These are phyloP conservation scores for Hyperoplus immaculatus DNA, from an alignment of 2,797 vertebrate species.

Conservation along the genomic window DNA sequence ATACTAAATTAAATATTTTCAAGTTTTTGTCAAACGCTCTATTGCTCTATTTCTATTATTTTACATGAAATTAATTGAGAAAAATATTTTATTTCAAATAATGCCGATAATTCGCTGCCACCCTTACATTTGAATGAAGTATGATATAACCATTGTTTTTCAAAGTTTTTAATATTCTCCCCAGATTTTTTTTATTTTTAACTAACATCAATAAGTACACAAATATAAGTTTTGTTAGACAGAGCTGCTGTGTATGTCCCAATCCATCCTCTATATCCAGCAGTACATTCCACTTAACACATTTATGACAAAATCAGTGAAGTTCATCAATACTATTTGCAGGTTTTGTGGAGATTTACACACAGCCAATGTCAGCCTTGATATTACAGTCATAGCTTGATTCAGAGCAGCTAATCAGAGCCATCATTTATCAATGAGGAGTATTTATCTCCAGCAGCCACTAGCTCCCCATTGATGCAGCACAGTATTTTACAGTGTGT, in stretches of 20 bases:
- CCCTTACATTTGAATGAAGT: no score
- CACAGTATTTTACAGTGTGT: slow-evolving; percentile 63
- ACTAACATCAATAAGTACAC: not conserved
- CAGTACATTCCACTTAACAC: not conserved
- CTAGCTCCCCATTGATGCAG: slow-evolving; percentile 68
- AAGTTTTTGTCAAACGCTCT: not conserved
- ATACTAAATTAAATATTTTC: not conserved
- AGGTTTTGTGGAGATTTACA: not conserved
- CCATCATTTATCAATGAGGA: slow-evolving; percentile 76
- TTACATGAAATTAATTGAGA: not conserved
- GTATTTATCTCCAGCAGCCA: slow-evolving; percentile 72
- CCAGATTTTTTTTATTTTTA: not conserved
- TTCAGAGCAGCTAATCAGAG: slow-evolving; percentile 60
- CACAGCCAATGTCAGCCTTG: slow-evolving; percentile 16
- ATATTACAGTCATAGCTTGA: slow-evolving; percentile 25
- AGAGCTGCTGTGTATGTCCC: not conserved
- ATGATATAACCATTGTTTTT: not conserved
- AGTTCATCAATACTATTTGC: not conserved
- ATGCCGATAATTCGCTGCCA: not conserved
- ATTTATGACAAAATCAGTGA: not conserved
- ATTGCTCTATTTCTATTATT: not conserved
- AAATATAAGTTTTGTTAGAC: not conserved
- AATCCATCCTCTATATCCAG: not conserved
- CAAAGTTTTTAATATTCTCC: not conserved
- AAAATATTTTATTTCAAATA: not conserved